Evolutionary conservation across 2,113 vertebrate species (phyloP).

Genomic region (Dasyornis broadbenti): DNA sequence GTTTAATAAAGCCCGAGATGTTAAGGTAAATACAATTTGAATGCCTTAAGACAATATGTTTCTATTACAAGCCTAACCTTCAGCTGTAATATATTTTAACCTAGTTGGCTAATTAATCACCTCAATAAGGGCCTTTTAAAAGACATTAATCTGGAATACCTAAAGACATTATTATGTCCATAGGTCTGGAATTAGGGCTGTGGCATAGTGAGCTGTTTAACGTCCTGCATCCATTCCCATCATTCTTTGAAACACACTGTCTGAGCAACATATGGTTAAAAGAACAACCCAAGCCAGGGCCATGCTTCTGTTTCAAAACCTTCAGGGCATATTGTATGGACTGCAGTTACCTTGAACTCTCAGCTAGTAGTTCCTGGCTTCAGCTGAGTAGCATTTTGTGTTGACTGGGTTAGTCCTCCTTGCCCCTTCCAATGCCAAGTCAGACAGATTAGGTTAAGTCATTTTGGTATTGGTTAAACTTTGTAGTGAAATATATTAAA

Average conservation of each 20-base stretch:
- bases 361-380: background rate
- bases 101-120: background rate
- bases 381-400: background rate
- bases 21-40: background rate
- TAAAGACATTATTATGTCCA: background rate
- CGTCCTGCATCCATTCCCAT: rapidly evolving
- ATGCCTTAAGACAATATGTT: background rate
- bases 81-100: background rate
- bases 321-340: background rate
- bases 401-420: background rate
- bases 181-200: background rate
- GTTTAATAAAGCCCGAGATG: background rate
- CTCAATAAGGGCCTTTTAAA: background rate
- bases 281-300: background rate
- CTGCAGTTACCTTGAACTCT: background rate
- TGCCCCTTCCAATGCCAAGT: background rate
- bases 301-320: background rate
- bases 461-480: background rate
- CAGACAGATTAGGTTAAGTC: background rate
- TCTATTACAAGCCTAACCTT: background rate
- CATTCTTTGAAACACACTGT: background rate
- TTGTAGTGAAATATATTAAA: background rate
- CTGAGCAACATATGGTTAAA: background rate
- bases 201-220: background rate
- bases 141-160: background rate